A percentile compares a stretch with the other conserved stretches of the same genome.
Conservation (phyloP, 2,888 invertebrate genomes). For the Griposia aprilina region DNA sequence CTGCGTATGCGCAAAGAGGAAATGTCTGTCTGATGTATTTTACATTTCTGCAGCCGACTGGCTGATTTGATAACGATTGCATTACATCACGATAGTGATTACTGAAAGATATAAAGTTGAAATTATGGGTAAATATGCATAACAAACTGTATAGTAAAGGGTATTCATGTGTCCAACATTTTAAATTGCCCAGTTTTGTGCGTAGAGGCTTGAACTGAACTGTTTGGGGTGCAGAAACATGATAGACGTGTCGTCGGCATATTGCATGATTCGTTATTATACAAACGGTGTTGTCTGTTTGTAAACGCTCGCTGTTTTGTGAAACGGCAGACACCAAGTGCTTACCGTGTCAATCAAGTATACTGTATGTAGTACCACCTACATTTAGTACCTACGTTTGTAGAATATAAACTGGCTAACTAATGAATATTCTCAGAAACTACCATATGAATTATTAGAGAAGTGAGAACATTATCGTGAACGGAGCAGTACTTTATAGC, state of each 20-base stretch:
- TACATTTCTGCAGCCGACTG: background rate
- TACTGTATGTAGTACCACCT: background rate
- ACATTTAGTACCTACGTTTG: background rate
- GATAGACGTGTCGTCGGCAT: no score
- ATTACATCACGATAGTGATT: background rate
- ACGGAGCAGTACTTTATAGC: background rate
- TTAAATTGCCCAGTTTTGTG: background rate
- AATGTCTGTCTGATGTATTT: background rate
- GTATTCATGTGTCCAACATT: background rate
- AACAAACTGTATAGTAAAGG: background rate
- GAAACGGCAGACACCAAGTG: background rate
- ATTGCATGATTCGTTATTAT: background rate
- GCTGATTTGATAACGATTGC: background rate
- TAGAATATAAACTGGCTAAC: conserved; percentile 9
- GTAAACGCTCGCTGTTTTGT: background rate
- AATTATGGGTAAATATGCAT: background rate
- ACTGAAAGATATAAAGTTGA: background rate
- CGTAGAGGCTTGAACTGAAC: background rate
- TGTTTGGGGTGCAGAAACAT: background rate
- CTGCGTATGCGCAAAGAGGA: conserved; percentile 34
- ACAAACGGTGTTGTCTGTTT: background rate
- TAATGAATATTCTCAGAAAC: conserved; percentile 14
- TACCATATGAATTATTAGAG: conserved; percentile 22
- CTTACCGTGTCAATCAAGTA: background rate
- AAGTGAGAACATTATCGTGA: conserved; percentile 22